A percentile compares a stretch with the other conserved stretches of the same genome.
Evolutionary conservation across 2,113 vertebrate genomes (phyloP).

Genomic region (Chamaetylas fuelleborni): DNA sequence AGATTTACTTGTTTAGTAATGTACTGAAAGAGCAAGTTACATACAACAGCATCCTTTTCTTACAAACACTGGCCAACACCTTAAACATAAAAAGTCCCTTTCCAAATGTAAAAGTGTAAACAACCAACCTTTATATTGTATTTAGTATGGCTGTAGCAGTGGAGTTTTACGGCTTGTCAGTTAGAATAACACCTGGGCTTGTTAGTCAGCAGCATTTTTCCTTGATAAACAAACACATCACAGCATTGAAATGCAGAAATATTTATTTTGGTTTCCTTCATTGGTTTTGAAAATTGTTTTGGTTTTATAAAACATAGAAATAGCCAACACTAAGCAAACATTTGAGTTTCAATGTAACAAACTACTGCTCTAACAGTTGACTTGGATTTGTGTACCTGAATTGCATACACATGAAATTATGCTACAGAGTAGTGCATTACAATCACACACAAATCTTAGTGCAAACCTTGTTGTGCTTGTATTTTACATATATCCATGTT

Average conservation of each 20-base stretch:
- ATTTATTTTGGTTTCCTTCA: conserved; percentile 86
- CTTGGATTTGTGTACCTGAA: conserved; percentile 68
- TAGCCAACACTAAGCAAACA: conserved; percentile 79
- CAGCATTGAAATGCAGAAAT: conserved; percentile 75
- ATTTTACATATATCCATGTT: conserved; percentile 56
- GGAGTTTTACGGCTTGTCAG: background rate
- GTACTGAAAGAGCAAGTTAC: background rate
- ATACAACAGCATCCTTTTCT: background rate
- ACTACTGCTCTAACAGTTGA: conserved; percentile 64
- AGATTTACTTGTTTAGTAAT: background rate
- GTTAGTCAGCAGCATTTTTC: background rate
- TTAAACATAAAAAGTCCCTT: background rate
- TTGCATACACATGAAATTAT: conserved; percentile 69
- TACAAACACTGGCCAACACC: background rate
- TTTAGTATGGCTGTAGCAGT: background rate
- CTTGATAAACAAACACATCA: conserved; percentile 24
- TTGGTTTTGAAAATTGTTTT: conserved; percentile 82
- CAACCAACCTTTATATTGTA: background rate
- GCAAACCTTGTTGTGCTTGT: conserved; percentile 77
- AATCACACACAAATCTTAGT: conserved; percentile 71
- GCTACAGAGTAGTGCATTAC: conserved; percentile 77
- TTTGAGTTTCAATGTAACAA: conserved; percentile 75
- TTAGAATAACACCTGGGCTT: background rate
- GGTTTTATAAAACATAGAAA: conserved; percentile 86
- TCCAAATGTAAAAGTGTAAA: background rate